A percentile compares a stretch with the other conserved stretches of the same genome.
Conservation (phyloP, 2,113 vertebrate species). For the Zingel zingel region DNA sequence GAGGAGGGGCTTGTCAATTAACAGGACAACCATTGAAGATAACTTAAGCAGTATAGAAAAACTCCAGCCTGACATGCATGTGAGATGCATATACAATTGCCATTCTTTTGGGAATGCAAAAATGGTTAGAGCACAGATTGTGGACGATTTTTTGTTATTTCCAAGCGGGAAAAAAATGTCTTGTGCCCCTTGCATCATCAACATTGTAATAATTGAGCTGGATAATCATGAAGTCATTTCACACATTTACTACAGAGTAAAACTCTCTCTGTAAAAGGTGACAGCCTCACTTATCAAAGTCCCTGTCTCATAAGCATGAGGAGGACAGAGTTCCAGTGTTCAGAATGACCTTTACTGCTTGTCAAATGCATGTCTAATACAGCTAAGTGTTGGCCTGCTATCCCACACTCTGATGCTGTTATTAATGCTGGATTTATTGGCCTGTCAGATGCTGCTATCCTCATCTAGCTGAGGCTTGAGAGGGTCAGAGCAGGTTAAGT, state of each 20-base stretch:
- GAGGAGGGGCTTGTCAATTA: no score
- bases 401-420: conserved; percentile 37
- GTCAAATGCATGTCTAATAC: conserved; percentile 9
- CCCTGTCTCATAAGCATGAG: neutral
- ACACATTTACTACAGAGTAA: neutral
- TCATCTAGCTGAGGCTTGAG: conserved; percentile 45
- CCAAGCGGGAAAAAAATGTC: neutral
- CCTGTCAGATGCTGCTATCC: conserved; percentile 48
- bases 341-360: neutral
- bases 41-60: no score
- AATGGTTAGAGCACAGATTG: neutral
- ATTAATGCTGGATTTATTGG: conserved; percentile 64
- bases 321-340: neutral
- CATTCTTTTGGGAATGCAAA: neutral
- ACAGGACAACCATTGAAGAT: no score
- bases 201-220: neutral
- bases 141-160: neutral
- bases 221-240: neutral
- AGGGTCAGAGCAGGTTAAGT: conserved; percentile 65
- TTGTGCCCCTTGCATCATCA: neutral
- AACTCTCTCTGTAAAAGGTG: neutral
- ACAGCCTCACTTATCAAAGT: conserved; percentile 13
- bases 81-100: no score
- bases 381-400: conserved; percentile 29
- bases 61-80: no score